These are phyloP conservation scores for Dicroscelio sp. DNA, from an alignment of 2,888 invertebrate species.

Conservation along the genomic window DNA sequence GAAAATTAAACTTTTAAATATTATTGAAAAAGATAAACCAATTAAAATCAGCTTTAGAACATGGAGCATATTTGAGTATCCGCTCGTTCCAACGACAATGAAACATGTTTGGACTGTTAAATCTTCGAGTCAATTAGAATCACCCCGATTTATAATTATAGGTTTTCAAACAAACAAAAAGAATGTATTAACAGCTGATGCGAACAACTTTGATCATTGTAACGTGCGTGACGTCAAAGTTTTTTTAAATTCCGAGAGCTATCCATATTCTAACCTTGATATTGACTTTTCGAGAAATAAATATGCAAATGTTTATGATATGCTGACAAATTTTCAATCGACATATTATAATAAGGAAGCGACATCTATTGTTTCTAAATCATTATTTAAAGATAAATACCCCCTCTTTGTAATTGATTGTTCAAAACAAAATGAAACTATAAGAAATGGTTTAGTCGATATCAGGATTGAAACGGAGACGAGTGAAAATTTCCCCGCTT, in stretches of 20 bases:
- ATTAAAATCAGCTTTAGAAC: conserved; percentile 82
- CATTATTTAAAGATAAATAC: not conserved
- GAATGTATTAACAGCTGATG: conserved; percentile 66
- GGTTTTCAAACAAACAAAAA: not conserved
- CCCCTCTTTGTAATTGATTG: conserved; percentile 40
- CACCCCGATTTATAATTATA: not conserved
- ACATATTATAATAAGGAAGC: conserved; percentile 6
- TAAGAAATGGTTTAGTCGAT: conserved; percentile 56
- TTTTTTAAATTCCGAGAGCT: conserved; percentile 41
- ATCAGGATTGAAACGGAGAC: conserved; percentile 53
- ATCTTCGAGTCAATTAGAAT: not conserved
- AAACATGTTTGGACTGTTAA: not conserved
- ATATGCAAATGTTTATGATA: conserved; percentile 57
- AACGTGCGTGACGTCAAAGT: conserved; percentile 40
- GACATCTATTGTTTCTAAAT: no score
- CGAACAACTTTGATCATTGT: conserved; percentile 31
- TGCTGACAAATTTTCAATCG: conserved; percentile 67
- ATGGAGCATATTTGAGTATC: not conserved
- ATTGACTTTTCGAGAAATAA: conserved; percentile 57
- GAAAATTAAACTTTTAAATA: conserved; percentile 79
- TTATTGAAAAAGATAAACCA: conserved; percentile 71
- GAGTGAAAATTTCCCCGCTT: conserved; percentile 39
- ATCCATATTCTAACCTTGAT: conserved; percentile 22
- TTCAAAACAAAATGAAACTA: conserved; percentile 59
- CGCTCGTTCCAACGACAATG: not conserved